Percentiles rank a stretch among this genome's conserved stretches.
Conservation (phyloP, 2,797 vertebrate species). For the Crocodylus rhombifer region DNA sequence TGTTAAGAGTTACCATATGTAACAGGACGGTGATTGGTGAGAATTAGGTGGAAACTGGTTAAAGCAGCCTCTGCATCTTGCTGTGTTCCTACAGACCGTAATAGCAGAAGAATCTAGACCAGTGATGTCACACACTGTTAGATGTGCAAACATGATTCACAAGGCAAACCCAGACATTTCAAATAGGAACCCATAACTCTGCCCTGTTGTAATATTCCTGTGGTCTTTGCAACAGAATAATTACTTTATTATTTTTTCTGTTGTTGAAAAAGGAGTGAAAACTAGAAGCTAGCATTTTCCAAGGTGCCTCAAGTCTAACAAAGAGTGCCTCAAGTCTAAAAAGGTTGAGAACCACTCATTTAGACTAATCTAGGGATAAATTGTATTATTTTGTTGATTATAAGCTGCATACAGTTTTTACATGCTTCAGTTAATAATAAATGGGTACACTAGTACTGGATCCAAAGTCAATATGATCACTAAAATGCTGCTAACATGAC, state of each 20-base stretch:
- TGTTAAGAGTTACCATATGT: neutral
- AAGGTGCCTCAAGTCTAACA: no score
- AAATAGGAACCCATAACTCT: no score
- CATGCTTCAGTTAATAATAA: neutral
- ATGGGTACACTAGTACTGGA: neutral
- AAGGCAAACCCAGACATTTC: no score
- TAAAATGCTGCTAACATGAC: neutral
- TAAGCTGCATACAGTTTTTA: neutral
- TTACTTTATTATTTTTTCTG: no score
- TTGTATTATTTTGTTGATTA: neutral
- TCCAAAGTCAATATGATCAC: neutral
- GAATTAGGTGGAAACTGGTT: constrained; percentile 7
- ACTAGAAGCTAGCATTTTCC: no score
- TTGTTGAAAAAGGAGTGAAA: no score
- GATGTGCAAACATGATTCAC: no score
- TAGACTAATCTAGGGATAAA: neutral
- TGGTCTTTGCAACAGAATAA: no score
- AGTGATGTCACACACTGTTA: no score
- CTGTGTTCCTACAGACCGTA: neutral
- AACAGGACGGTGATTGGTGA: neutral
- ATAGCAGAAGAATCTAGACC: neutral
- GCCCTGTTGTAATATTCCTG: no score
- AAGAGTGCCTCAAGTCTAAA: no score
- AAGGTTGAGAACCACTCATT: neutral
- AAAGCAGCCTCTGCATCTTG: neutral